These are phyloP conservation scores for Ophion ellenae DNA, from an alignment of 2,888 invertebrate genomes.

Conservation along the genomic window DNA sequence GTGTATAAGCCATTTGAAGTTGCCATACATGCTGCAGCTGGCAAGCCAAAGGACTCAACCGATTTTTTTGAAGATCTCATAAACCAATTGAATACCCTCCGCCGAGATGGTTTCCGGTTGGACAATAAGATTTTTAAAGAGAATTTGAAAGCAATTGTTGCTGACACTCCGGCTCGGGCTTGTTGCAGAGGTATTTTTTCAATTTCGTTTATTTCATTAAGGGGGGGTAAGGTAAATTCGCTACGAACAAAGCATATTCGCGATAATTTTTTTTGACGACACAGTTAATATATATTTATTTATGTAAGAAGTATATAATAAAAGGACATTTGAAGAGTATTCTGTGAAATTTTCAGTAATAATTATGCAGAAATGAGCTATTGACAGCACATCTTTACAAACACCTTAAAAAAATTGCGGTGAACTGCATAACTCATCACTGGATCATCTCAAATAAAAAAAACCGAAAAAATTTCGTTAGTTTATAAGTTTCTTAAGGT, in stretches of 20 bases:
- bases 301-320: too few relatives aligned
- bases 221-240: too few relatives aligned
- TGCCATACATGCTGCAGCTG: constrained; percentile 44
- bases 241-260: too few relatives aligned
- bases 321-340: too few relatives aligned
- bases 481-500: neutral
- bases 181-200: constrained; percentile 4
- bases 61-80: constrained; percentile 49
- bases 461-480: neutral
- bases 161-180: constrained; percentile 52
- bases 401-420: constrained; percentile 1
- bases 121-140: constrained; percentile 35
- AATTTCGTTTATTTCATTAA: too few relatives aligned
- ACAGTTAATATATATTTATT: too few relatives aligned
- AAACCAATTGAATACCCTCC: constrained; percentile 40
- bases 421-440: constrained; percentile 13
- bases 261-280: too few relatives aligned
- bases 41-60: constrained; percentile 34
- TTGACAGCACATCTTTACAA: neutral
- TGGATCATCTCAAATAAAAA: neutral
- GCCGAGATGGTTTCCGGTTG: constrained; percentile 17
- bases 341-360: too few relatives aligned
- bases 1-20: constrained; percentile 44
- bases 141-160: constrained; percentile 33
- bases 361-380: too few relatives aligned